These are phyloP conservation scores for Melitaea cinxia DNA, from an alignment of 1,140 invertebrate genomes.

Conservation along the genomic window DNA sequence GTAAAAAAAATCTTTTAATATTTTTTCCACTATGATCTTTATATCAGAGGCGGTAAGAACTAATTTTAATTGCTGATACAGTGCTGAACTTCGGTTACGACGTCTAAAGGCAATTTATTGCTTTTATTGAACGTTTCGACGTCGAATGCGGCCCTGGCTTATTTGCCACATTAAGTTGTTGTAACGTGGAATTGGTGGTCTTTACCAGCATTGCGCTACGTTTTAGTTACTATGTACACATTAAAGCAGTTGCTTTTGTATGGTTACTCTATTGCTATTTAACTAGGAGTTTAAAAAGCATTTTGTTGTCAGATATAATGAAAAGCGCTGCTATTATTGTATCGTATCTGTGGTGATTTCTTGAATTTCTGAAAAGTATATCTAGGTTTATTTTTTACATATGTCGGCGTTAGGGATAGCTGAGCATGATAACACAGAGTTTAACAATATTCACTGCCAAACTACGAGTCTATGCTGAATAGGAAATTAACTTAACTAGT, in stretches of 20 bases:
- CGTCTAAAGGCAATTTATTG: slow-evolving; percentile 18
- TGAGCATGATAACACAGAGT: too few species aligned
- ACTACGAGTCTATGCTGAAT: too few species aligned
- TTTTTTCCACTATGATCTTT: slow-evolving; percentile 5
- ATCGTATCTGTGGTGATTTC: too few species aligned
- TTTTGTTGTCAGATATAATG: background rate
- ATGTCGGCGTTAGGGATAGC: too few species aligned
- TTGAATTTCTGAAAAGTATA: too few species aligned
- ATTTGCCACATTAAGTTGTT: slow-evolving; percentile 20
- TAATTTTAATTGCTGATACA: background rate
- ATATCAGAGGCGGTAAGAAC: slow-evolving; percentile 9
- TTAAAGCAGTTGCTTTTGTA: slow-evolving; percentile 1
- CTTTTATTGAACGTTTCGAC: slow-evolving; percentile 20
- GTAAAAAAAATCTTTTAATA: slow-evolving; percentile 24
- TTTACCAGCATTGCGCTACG: slow-evolving; percentile 9
- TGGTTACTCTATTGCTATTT: background rate
- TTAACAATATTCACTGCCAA: too few species aligned
- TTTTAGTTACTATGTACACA: slow-evolving; percentile 8
- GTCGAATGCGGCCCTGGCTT: slow-evolving; percentile 21
- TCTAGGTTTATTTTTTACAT: too few species aligned
- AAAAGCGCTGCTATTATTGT: background rate
- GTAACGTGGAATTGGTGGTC: slow-evolving; percentile 21
- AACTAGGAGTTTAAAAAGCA: background rate
- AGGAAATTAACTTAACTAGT: too few species aligned
- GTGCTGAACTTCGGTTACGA: slow-evolving; percentile 13